Percentiles rank a stretch among this genome's conserved stretches.
These are phyloP conservation scores for Pentamera pediparva DNA, from an alignment of 53 echinoderm and acorn worm genomes.

Conservation along the genomic window DNA sequence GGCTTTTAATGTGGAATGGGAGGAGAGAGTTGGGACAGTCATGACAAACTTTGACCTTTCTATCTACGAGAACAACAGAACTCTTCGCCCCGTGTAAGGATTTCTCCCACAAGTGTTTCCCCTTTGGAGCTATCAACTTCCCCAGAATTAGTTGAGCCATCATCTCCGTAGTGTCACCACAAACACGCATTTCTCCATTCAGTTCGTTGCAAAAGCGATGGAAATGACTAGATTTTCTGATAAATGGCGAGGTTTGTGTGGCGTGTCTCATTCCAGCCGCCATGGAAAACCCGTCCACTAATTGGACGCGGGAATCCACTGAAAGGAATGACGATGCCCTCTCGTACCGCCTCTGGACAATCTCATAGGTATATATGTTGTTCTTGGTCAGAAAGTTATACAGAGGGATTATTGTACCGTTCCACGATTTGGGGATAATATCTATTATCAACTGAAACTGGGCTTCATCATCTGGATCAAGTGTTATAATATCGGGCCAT, in stretches of 20 bases:
- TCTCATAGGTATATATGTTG: too few relatives aligned
- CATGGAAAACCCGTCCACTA: not conserved
- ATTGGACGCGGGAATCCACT: not conserved
- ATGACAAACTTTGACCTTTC: not conserved
- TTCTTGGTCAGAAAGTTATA: not conserved
- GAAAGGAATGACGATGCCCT: not conserved
- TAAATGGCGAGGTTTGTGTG: not conserved
- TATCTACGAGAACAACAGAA: too few relatives aligned
- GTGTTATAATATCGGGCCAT: constrained; percentile 3
- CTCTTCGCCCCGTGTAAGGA: not conserved
- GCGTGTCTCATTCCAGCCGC: not conserved
- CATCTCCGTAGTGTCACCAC: not conserved
- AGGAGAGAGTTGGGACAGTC: constrained; percentile 12
- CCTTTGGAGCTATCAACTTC: not conserved
- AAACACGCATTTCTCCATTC: constrained; percentile 2
- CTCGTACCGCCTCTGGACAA: too few relatives aligned
- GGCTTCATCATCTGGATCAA: not conserved
- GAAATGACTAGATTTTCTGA: not conserved
- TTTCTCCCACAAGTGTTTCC: not conserved
- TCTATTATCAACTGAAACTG: not conserved
- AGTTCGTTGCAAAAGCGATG: constrained; percentile 10
- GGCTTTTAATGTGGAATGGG: not conserved
- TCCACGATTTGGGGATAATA: not conserved
- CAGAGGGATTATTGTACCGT: not conserved
- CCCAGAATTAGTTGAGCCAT: not conserved